phyloP scores from a whole-genome alignment of 2,888 invertebrate species.

The Parapristionchus giblindavisi region DNA sequence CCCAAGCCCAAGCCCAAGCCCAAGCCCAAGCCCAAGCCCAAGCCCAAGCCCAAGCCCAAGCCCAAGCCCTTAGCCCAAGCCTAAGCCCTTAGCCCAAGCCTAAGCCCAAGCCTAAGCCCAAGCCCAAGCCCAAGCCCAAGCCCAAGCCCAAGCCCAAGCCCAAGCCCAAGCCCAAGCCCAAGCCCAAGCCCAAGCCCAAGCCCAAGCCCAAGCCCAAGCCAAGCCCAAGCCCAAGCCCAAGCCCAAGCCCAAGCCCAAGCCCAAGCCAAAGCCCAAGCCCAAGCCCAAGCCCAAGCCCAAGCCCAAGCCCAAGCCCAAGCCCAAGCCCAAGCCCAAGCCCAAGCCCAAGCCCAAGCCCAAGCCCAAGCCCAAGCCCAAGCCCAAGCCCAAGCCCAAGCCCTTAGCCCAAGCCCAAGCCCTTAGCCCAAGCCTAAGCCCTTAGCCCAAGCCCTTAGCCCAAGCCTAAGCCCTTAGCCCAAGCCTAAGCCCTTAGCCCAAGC shows the following conservation, averaged over 20 bases:
- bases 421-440: too few species aligned
- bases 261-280: conserved; percentile 41
- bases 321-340: conserved; percentile 38
- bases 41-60: too few species aligned
- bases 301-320: conserved; percentile 38
- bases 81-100: too few species aligned
- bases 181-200: conserved; percentile 42
- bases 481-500: too few species aligned
- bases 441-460: too few species aligned
- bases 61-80: too few species aligned
- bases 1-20: conserved; percentile 42
- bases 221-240: too few species aligned
- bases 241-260: conserved; percentile 41
- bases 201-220: conserved; percentile 40
- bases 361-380: conserved; percentile 39
- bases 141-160: conserved; percentile 42
- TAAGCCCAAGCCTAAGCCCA: conserved; percentile 41
- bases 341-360: conserved; percentile 39
- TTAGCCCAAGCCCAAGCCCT: too few species aligned
- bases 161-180: conserved; percentile 37
- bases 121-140: conserved; percentile 42
- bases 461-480: too few species aligned
- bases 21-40: conserved; percentile 43
- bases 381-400: too few species aligned
- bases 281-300: conserved; percentile 41